Conservation (phyloP, 2,888 invertebrate genomes). For the Netelia inedita region DNA sequence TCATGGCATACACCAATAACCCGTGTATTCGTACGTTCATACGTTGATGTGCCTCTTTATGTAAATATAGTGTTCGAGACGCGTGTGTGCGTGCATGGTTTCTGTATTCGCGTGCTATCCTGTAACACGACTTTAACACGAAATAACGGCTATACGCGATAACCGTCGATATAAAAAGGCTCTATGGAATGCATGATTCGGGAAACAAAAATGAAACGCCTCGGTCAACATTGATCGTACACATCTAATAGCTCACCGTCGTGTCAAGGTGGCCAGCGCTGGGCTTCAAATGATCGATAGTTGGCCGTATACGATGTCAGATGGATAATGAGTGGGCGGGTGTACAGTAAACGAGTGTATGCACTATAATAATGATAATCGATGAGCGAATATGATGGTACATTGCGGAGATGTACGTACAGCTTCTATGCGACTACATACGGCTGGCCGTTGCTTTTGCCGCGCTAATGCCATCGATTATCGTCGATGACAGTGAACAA, state of each 20-base stretch:
- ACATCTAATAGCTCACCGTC: not conserved
- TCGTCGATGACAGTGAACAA: conserved; percentile 1
- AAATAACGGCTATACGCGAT: not conserved
- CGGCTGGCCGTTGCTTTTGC: conserved; percentile 61
- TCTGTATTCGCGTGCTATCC: too few relatives aligned
- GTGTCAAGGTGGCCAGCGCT: too few relatives aligned
- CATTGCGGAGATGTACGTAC: conserved; percentile 12
- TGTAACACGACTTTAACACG: not conserved
- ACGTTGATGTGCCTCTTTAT: not conserved
- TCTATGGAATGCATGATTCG: too few relatives aligned
- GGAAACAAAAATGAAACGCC: not conserved
- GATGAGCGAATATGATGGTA: not conserved
- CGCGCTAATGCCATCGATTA: conserved; percentile 35
- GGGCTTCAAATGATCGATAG: too few relatives aligned
- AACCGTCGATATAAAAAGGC: not conserved
- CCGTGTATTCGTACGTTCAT: not conserved
- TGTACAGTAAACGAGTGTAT: conserved; percentile 10
- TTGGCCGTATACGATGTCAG: not conserved
- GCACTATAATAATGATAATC: conserved; percentile 31
- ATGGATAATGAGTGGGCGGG: not conserved
- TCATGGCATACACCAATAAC: too few relatives aligned
- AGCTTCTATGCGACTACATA: conserved; percentile 11
- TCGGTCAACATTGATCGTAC: not conserved
- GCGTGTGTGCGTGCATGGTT: not conserved
- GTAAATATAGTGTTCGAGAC: not conserved